These are phyloP conservation scores for Astreopora myriophthalma DNA, from an alignment of 64 coral and sea anemone species.

Conservation along the genomic window DNA sequence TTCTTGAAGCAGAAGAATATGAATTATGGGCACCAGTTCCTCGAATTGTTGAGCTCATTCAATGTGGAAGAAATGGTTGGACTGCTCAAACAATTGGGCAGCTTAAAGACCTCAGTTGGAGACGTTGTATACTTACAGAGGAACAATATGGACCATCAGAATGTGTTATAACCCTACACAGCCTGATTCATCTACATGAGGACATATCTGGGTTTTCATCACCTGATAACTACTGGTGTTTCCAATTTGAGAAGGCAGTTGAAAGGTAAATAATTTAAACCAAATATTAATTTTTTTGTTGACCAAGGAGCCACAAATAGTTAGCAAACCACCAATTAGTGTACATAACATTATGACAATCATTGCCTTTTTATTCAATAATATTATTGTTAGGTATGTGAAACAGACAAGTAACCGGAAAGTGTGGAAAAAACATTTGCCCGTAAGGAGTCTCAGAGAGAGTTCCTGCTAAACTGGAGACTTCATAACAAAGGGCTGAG, in stretches of 20 bases:
- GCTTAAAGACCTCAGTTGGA: neutral
- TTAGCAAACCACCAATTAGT: no score
- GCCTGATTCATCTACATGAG: neutral
- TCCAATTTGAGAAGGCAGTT: neutral
- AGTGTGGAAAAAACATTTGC: conserved; percentile 37
- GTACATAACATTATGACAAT: no score
- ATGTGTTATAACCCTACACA: neutral
- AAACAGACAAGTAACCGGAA: conserved; percentile 34
- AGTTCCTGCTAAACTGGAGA: conserved; percentile 31
- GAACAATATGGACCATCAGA: neutral
- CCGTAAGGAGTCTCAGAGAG: conserved; percentile 13
- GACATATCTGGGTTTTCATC: neutral
- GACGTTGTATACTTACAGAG: neutral
- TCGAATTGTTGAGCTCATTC: no score
- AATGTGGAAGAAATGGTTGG: no score
- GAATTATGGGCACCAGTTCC: no score
- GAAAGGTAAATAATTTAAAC: no score
- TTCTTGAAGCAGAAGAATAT: no score
- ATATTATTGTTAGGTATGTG: conserved; percentile 14
- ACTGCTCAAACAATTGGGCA: no score
- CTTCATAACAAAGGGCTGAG: conserved; percentile 3
- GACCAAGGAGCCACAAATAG: no score
- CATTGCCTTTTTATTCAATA: no score
- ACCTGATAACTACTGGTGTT: neutral
- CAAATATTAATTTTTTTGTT: no score